Base-by-base conservation (phyloP, 2,797 vertebrate species). In the Melanotaenia boesemani region DNA sequence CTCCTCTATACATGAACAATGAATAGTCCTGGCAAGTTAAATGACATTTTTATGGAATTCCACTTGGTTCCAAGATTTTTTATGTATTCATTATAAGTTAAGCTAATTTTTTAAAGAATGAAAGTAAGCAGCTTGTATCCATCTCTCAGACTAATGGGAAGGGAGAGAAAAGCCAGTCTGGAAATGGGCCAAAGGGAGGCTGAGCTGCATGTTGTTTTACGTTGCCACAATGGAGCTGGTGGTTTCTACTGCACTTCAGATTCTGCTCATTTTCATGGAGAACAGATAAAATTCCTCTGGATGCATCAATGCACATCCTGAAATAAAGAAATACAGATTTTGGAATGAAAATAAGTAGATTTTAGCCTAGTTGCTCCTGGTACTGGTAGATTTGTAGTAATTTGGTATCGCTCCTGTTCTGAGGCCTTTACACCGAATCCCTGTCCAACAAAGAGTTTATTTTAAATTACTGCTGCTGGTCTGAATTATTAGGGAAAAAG, bases 31-130 rank as follows among this genome's bases (percentile, higher is more conserved):
- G 72, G 80, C 69, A 74, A 46, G 48, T 36, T 62, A 63, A 63
- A 73, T 73, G 86, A 82, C 77, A 37, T 80, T 83, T 93, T 89
- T 89, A 91, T 83, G 65, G 86, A 81, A 66, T 48, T 67, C 50
- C 72, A 89, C 63, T n/a, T 67, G 55, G 48, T 68, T 89, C 84
- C 85, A 86, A 86, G 77, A 71, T 85, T 88, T 84, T 90, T 88
- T 85, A 87, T 84, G 83, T 32, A 74, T 81, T 91, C 82, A 84
- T 88, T 89, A 88, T 79, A 90, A 72, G n/a, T 30, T 28, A 67
- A 55, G 64, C 52, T 2, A 66, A 52, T 60, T 46, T 77, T 83
- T 75, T 62, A 77, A 41, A 63, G 63, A 60, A 79, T 60, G 71
- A 72, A 84, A 82, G 76, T 74, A 84, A 80, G 82, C 55, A 58